A percentile compares a stretch with the other conserved stretches of the same genome.
These are phyloP conservation scores for Anser brachyrhynchus DNA, from an alignment of 2,113 vertebrate species.

Conservation along the genomic window DNA sequence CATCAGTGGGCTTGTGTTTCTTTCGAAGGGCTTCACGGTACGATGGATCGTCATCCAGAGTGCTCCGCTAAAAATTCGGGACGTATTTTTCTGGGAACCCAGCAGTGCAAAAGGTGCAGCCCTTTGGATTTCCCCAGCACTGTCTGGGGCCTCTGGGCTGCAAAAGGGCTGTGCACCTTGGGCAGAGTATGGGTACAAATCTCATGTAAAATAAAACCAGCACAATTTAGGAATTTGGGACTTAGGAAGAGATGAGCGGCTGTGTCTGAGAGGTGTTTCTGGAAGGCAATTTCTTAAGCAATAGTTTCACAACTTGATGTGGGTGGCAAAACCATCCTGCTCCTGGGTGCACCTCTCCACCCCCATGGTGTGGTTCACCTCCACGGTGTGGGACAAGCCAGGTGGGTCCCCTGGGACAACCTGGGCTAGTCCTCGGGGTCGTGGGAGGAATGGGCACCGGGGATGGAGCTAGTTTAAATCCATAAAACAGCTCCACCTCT, in stretches of 20 bases:
- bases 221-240: background rate
- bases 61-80: background rate
- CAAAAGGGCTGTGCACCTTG: background rate
- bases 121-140: background rate
- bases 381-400: background rate
- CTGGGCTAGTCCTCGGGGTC: background rate
- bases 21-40: background rate
- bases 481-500: background rate
- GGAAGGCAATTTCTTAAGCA: background rate
- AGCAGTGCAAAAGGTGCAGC: background rate
- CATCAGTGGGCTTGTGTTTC: background rate
- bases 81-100: background rate
- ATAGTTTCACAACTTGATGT: background rate
- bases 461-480: background rate
- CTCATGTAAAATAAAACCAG: background rate
- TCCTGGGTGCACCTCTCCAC: background rate
- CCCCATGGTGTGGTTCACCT: background rate
- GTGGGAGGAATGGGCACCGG: background rate
- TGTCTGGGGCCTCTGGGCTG: background rate
- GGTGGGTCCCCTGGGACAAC: background rate
- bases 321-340: background rate
- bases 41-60: background rate
- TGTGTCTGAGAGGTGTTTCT: background rate
- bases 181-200: background rate
- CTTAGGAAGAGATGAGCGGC: background rate